Evolutionary conservation across 2,113 vertebrate genomes (phyloP), one percentile per base, ranked within the genome.

Genomic region (Cinclus cinclus): DNA sequence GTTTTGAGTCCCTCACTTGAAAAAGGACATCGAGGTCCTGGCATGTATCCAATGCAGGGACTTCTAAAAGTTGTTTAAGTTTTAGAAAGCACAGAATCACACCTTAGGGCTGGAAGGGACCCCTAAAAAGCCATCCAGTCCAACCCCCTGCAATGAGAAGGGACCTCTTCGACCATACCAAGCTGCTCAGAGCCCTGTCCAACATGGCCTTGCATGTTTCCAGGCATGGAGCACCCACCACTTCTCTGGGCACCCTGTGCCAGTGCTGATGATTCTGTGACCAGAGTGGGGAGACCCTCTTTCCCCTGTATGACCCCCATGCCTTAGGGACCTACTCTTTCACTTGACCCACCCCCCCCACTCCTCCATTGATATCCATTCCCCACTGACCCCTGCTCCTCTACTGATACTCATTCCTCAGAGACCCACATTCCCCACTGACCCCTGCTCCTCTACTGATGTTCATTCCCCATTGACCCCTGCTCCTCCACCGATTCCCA

Each of bases 301-400:
- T 68, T 2, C 8, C 9, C 5, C 5, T 1, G 9, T n/a, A 28
- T 19, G 53, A 9, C 50, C 37, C 21, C 27, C 10, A 16, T 19
- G 56, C 41, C 69, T 33, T 47, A 47, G n/a, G 1, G 10, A 41
- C 24, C 11, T 20, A n/a, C 1, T 21, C n/a, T n/a, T n/a, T 18
- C 41, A 27, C 5, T 0, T n/a, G 42, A 41, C 4, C 15, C 33
- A 7, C 35, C 35, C 35, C 35, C 35, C 35, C n/a, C 0, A 3
- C 3, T 73, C 47, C 21, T 20, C 46, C 31, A n/a, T 0, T 23
- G 64, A 49, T 8, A 2, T 28, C n/a, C 10, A 13, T 25, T 56
- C 41, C 47, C 24, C 35, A 30, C 3, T 23, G 17, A 68, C 6
- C 46, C 6, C 33, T 16, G 37, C 17, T 18, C 42, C 47, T 49